Evolutionary conservation across 2,797 vertebrate species (phyloP).

Genomic region (Pristis pectinata): DNA sequence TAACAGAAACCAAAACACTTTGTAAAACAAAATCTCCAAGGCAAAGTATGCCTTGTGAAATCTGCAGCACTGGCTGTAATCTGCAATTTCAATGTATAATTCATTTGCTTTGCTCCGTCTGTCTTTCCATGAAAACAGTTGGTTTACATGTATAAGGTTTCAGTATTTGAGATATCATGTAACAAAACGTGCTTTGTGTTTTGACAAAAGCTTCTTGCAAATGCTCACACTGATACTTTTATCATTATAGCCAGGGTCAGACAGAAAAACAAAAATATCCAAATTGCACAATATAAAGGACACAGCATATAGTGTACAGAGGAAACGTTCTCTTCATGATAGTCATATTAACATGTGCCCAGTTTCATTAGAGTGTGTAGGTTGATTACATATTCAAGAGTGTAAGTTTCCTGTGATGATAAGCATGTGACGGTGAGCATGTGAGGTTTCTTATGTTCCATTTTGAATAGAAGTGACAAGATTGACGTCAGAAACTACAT

Average conservation of each 20-base stretch:
- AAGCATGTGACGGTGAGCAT: background rate
- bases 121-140: constrained; percentile 34
- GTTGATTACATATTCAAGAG: constrained; percentile 39
- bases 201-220: constrained; percentile 32
- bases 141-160: constrained; percentile 17
- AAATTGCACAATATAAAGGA: background rate
- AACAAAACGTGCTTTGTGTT: constrained; percentile 27
- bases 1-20: background rate
- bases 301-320: background rate
- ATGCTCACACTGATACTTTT: constrained; percentile 27
- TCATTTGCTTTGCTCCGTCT: constrained; percentile 35
- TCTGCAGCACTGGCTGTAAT: constrained; percentile 18
- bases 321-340: background rate
- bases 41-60: constrained; percentile 27
- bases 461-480: constrained; percentile 27
- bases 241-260: constrained; percentile 14
- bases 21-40: background rate
- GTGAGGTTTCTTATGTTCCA: constrained; percentile 35
- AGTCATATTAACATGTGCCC: constrained; percentile 1
- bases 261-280: constrained; percentile 31
- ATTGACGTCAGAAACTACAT: background rate
- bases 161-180: constrained; percentile 34
- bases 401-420: constrained; percentile 19
- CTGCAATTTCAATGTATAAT: constrained; percentile 36
- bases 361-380: constrained; percentile 35